Percentiles rank a stretch among this genome's conserved stretches.
These are phyloP conservation scores for Squalus acanthias DNA, from an alignment of 2,797 vertebrate species.

Conservation along the genomic window DNA sequence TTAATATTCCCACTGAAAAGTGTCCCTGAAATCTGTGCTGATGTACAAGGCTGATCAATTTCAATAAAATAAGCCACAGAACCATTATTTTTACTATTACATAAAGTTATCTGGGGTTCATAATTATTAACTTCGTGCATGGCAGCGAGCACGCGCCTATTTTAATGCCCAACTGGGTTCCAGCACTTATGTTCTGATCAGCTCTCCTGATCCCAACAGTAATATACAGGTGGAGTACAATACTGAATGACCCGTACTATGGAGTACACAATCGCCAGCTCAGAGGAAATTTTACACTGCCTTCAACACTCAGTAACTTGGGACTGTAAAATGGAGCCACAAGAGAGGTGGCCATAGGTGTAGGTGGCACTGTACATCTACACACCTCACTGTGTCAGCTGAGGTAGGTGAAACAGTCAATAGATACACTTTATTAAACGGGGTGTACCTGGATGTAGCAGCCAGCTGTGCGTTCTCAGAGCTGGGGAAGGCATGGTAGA, in stretches of 20 bases:
- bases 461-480: conserved; percentile 55
- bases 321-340: not conserved
- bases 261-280: not conserved
- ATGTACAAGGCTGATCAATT: not conserved
- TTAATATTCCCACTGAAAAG: not conserved
- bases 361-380: not conserved
- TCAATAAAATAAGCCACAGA: not conserved
- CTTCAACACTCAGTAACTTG: not conserved
- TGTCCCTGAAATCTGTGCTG: not conserved
- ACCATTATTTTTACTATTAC: not conserved
- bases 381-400: not conserved
- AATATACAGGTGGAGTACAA: not conserved
- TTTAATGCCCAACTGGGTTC: not conserved
- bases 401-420: not conserved
- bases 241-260: not conserved
- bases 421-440: conserved; percentile 36
- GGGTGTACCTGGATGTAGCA: conserved; percentile 75
- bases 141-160: too few relatives aligned
- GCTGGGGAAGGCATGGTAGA: conserved; percentile 75
- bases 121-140: not conserved
- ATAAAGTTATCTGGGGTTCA: not conserved
- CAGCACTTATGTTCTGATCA: not conserved
- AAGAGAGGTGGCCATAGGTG: not conserved
- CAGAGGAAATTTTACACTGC: not conserved
- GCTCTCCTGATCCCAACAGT: not conserved